Conservation (phyloP, 2,113 vertebrate genomes). For the Dissostichus mawsoni region DNA sequence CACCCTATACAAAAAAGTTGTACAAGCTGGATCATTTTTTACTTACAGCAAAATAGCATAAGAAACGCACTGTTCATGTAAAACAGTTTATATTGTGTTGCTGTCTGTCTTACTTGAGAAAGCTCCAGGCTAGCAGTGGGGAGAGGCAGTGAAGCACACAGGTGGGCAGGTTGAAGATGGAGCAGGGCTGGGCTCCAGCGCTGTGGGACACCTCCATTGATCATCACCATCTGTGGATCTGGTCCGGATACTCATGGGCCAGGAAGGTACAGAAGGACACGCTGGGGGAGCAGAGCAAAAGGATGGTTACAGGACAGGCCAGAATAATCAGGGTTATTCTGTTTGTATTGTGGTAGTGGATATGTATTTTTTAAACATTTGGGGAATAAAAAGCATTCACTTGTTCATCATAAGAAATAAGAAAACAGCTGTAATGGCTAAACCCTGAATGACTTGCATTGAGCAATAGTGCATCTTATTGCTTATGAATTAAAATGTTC, state of each 20-base stretch:
- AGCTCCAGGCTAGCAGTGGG: constrained; percentile 95
- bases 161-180: constrained; percentile 96
- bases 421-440: not conserved
- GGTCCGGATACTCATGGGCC: constrained; percentile 95
- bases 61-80: not conserved
- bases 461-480: not conserved
- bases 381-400: no score
- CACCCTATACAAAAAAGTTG: not conserved
- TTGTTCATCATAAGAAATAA: not conserved
- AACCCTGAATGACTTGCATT: not conserved
- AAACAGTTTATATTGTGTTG: not conserved
- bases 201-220: constrained; percentile 95
- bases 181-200: constrained; percentile 95
- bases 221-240: constrained; percentile 98
- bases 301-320: not conserved
- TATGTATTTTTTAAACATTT: not conserved
- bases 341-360: not conserved
- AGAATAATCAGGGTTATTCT: not conserved
- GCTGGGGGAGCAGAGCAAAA: constrained; percentile 69
- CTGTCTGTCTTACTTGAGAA: constrained; percentile 87
- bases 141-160: constrained; percentile 93
- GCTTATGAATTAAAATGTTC: not conserved
- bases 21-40: not conserved
- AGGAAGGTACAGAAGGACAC: constrained; percentile 98
- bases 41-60: not conserved